Evolutionary conservation across 2,113 vertebrate species (phyloP), one percentile per base, ranked within the genome.

Genomic region (Anguilla rostrata): DNA sequence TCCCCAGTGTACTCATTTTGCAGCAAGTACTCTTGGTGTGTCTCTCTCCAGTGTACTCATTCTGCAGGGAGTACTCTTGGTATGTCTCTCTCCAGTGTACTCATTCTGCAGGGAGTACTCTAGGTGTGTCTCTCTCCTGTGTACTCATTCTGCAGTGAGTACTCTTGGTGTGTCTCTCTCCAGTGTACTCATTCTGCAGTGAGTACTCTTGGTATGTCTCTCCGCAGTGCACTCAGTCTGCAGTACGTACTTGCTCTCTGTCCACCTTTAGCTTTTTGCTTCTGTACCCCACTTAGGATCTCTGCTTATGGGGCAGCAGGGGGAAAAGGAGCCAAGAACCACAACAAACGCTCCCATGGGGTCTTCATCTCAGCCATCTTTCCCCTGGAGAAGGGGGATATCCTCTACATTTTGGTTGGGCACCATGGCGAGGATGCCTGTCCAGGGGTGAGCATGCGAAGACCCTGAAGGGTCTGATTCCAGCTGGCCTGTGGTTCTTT

Each of bases 391-490:
- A 96, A 95, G 88, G 95, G 96, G 83, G 96, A 98, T 78, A 89
- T 93, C 78, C 94, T 98, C 60, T 97, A 98, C 90, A 96, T 97
- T 88, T 92, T 97, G 88, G 96, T 97, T 88, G 97, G 97, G n/a
- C 97, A 97, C 88, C 97, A 97, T 92, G 97, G 97, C 83, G 97
- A 97, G 87, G 97, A 98, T 80, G 97, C 97, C 39, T 97, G 97
- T 82, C 97, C 97, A 0, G 96, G 97, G 94, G 97, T 97, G 89
- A 97, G 96, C 90, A 71, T 39, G 18, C 5, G 20, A 66, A 6
- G 60, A 5, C 60, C 22, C 4, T 20, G 5, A 26, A 6, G 60
- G 18, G 60, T 66, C 60, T 66, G 60, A 66, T 66, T 66, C 60
- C 18, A 22, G 60, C 60, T 5, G 60, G 22, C 60, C 18, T 66